Percentiles rank a stretch among this genome's conserved stretches.
These are phyloP conservation scores for Conopomorpha cramerella DNA, from an alignment of 1,140 invertebrate genomes.

Conservation along the genomic window DNA sequence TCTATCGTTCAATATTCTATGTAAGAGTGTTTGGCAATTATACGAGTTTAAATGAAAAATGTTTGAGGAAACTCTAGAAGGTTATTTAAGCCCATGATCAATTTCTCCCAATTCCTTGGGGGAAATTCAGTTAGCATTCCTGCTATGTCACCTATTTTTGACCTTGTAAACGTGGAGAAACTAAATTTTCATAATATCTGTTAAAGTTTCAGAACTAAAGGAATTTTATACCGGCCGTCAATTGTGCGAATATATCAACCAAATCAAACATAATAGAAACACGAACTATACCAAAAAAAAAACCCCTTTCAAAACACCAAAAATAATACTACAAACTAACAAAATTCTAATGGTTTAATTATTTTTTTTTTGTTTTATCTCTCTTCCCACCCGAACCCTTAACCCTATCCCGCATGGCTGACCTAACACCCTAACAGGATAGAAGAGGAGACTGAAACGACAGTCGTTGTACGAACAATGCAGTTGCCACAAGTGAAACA, in stretches of 20 bases:
- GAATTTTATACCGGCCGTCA: no score
- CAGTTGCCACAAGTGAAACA: constrained; percentile 31
- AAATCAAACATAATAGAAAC: not conserved
- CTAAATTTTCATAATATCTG: no score
- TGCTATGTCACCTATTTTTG: no score
- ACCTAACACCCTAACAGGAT: constrained; percentile 24
- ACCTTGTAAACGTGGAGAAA: no score
- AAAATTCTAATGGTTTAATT: constrained; percentile 5
- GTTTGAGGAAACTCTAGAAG: no score
- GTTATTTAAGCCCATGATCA: no score
- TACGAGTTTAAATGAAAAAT: no score
- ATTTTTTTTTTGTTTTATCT: constrained; percentile 11
- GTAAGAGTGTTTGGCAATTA: no score
- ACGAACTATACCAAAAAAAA: not conserved
- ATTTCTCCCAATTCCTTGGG: no score
- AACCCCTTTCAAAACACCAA: not conserved
- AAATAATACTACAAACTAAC: not conserved
- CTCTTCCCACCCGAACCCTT: constrained; percentile 4
- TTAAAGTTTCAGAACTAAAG: no score
- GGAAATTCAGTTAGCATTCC: no score
- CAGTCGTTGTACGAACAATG: constrained; percentile 25
- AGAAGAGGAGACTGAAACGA: constrained; percentile 17
- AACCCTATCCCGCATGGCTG: constrained; percentile 30
- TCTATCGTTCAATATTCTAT: no score
- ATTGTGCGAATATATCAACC: not conserved